These are phyloP conservation scores for Drosophila sp. DNA, from an alignment of 1,140 invertebrate genomes.

Conservation along the genomic window DNA sequence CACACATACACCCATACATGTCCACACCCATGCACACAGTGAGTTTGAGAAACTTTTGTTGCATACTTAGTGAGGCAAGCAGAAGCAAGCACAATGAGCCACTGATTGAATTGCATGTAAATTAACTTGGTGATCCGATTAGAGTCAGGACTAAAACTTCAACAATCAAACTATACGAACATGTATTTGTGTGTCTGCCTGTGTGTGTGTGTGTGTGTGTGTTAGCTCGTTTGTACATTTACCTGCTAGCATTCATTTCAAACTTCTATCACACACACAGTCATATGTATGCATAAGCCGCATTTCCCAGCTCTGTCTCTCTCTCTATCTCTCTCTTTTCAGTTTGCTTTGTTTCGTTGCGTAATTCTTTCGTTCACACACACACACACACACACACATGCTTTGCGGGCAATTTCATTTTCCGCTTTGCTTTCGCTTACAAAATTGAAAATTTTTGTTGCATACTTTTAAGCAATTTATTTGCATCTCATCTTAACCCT, in stretches of 20 bases:
- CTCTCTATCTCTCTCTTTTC: not conserved
- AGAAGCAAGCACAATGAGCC: slow-evolving; percentile 61
- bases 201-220: slow-evolving; percentile 4
- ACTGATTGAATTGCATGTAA: slow-evolving; percentile 79
- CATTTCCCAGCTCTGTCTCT: not conserved
- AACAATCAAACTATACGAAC: slow-evolving; percentile 39
- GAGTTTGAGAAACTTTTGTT: slow-evolving; percentile 44
- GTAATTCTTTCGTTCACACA: not conserved
- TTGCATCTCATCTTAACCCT: slow-evolving; percentile 48
- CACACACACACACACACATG: slow-evolving; percentile 22
- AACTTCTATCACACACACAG: not conserved
- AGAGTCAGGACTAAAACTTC: slow-evolving; percentile 55
- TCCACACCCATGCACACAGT: not conserved
- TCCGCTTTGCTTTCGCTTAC: slow-evolving; percentile 54
- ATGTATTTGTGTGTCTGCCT: slow-evolving; percentile 5
- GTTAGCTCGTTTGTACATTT: slow-evolving; percentile 5
- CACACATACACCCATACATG: slow-evolving; percentile 13
- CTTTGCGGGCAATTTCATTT: slow-evolving; percentile 63
- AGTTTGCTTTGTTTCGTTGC: too few species aligned
- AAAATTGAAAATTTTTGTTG: slow-evolving; percentile 75
- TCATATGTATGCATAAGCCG: not conserved
- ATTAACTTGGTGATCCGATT: slow-evolving; percentile 80
- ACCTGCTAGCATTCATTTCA: not conserved
- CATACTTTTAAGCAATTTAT: slow-evolving; percentile 71
- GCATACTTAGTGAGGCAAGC: slow-evolving; percentile 44